Conservation (phyloP, 2,797 vertebrate species). For the Poecilia gillii region DNA sequence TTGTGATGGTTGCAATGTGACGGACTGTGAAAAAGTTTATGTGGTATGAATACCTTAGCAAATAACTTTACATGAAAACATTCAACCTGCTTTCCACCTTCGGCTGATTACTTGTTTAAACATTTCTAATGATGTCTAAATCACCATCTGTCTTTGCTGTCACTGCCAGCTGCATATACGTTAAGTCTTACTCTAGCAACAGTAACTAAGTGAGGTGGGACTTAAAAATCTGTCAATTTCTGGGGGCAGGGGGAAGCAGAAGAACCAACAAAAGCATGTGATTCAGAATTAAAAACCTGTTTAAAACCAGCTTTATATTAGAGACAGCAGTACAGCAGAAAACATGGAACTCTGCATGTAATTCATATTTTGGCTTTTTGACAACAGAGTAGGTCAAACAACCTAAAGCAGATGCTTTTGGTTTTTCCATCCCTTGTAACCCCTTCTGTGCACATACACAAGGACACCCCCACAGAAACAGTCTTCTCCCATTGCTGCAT, state of each 20-base stretch:
- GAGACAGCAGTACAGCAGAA: neutral
- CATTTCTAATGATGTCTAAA: neutral
- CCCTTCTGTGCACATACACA: constrained; percentile 41
- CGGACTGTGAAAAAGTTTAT: neutral
- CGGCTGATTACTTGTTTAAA: neutral
- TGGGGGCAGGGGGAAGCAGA: neutral
- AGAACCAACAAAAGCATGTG: constrained; percentile 26
- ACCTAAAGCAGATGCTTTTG: constrained; percentile 15
- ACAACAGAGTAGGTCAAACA: constrained; percentile 4
- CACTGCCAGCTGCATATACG: neutral
- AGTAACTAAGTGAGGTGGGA: constrained; percentile 20
- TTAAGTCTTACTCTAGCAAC: constrained; percentile 39
- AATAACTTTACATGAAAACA: constrained; percentile 1
- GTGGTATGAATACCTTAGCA: neutral
- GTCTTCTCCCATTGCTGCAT: constrained; percentile 37
- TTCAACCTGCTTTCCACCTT: neutral
- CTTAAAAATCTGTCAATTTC: constrained; percentile 23
- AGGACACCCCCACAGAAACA: constrained; percentile 27
- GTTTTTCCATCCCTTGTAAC: constrained; percentile 33
- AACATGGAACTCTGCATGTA: constrained; percentile 15
- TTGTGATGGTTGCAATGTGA: neutral
- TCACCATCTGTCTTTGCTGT: constrained; percentile 1
- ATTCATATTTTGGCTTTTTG: neutral
- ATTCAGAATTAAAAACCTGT: neutral
- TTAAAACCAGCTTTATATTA: neutral